These are phyloP conservation scores for Eurypyga helias DNA, from an alignment of 2,113 vertebrate species.

Conservation along the genomic window DNA sequence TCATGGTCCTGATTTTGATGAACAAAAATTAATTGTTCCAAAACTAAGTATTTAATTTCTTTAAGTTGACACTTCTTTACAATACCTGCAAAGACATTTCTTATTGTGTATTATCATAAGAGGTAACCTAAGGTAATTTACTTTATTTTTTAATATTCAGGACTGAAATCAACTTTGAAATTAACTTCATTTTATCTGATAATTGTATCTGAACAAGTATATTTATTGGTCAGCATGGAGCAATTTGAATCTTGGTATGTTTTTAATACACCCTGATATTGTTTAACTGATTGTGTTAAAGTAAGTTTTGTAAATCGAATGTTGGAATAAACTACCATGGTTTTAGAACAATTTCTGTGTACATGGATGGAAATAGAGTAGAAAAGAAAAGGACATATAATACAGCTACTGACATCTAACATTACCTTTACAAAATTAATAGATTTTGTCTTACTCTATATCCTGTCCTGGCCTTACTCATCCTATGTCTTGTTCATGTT, in stretches of 20 bases:
- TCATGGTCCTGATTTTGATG: background rate
- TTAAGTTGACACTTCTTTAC: background rate
- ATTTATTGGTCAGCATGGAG: background rate
- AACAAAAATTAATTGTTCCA: background rate
- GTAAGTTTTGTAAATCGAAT: background rate
- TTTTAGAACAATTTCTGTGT: background rate
- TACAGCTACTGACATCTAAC: background rate
- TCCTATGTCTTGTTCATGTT: background rate
- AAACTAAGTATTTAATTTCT: background rate
- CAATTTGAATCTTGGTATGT: background rate
- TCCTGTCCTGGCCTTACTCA: background rate
- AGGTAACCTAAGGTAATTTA: background rate
- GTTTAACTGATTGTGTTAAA: background rate
- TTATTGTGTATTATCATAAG: background rate
- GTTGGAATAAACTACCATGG: background rate
- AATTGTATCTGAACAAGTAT: fast-evolving
- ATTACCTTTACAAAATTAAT: background rate
- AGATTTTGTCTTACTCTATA: background rate
- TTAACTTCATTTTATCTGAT: background rate
- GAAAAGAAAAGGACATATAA: background rate
- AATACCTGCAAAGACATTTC: background rate
- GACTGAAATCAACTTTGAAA: background rate
- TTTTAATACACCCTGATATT: background rate
- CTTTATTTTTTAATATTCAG: too few species aligned
- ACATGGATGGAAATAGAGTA: background rate